Evolutionary conservation across 1,140 invertebrate genomes (phyloP).

Genomic region (Scylla paramamosain): DNA sequence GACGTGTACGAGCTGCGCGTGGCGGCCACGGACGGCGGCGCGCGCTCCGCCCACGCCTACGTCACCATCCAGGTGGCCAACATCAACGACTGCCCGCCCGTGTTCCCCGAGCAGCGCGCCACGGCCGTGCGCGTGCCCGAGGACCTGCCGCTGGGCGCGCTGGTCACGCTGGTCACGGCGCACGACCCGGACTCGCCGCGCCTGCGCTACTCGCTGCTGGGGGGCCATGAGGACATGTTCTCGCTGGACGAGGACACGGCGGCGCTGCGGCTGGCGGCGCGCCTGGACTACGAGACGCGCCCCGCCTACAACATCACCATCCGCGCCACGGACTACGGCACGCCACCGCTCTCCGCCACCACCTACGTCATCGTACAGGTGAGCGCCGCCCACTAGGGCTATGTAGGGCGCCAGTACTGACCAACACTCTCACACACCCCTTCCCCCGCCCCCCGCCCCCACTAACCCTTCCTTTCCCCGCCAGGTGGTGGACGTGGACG

Average conservation of each 20-base stretch:
- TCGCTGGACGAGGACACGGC: conserved; percentile 91
- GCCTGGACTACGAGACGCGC: conserved; percentile 92
- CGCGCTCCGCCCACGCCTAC: conserved; percentile 83
- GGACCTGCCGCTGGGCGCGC: conserved; percentile 92
- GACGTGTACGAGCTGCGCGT: conserved; percentile 91
- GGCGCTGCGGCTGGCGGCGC: conserved; percentile 87
- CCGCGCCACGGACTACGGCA: conserved; percentile 89
- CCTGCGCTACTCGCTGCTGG: conserved; percentile 87
- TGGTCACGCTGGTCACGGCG: conserved; percentile 87
- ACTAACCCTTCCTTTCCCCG: neutral
- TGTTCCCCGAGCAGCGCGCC: conserved; percentile 82
- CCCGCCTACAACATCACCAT: conserved; percentile 94
- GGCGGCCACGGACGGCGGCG: conserved; percentile 89
- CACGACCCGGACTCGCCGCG: conserved; percentile 92
- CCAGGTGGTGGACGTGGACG: conserved; percentile 76
- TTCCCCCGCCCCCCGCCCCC: neutral
- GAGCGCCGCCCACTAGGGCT: neutral
- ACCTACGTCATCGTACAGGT: conserved; percentile 90
- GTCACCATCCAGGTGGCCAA: conserved; percentile 88
- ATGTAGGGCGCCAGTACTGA: neutral
- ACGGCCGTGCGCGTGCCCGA: conserved; percentile 89
- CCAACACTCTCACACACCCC: neutral
- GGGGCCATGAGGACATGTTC: conserved; percentile 84
- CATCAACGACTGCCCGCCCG: conserved; percentile 94
- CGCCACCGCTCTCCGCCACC: conserved; percentile 85